Evolutionary conservation across 2,797 vertebrate genomes (phyloP).

Genomic region (Nannoperca australis): DNA sequence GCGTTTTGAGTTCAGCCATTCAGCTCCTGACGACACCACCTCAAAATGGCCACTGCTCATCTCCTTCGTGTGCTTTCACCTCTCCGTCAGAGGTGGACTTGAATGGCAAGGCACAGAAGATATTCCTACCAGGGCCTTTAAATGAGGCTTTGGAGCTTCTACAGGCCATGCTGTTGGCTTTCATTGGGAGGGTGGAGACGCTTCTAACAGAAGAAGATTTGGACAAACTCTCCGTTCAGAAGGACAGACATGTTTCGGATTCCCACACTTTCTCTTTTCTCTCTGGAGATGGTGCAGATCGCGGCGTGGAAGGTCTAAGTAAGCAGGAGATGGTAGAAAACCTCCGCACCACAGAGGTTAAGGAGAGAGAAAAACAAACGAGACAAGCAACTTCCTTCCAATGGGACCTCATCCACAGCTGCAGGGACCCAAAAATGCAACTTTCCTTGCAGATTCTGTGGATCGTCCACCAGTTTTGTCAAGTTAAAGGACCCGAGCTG

Average conservation of each 20-base stretch:
- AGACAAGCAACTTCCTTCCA: slow-evolving; percentile 36
- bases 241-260: slow-evolving; percentile 79
- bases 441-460: slow-evolving; percentile 93
- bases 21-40: slow-evolving; percentile 87
- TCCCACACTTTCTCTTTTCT: slow-evolving; percentile 56
- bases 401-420: slow-evolving; percentile 31
- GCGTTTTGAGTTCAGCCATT: slow-evolving; percentile 90
- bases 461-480: slow-evolving; percentile 92
- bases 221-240: slow-evolving; percentile 32
- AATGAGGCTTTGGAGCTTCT: slow-evolving; percentile 89
- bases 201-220: slow-evolving; percentile 67
- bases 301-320: background rate
- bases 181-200: slow-evolving; percentile 87
- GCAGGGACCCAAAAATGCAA: slow-evolving; percentile 86
- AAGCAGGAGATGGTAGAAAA: slow-evolving; percentile 61
- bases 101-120: slow-evolving; percentile 66
- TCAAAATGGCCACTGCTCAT: slow-evolving; percentile 85
- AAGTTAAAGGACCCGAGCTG: slow-evolving; percentile 84
- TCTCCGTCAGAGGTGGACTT: slow-evolving; percentile 50
- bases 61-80: slow-evolving; percentile 57
- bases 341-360: slow-evolving; percentile 38
- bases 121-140: slow-evolving; percentile 83
- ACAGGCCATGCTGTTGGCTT: slow-evolving; percentile 89
- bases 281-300: slow-evolving; percentile 29
- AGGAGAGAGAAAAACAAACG: slow-evolving; percentile 56